Conservation (phyloP, 2,113 vertebrate genomes). For the Odontesthes bonariensis region DNA sequence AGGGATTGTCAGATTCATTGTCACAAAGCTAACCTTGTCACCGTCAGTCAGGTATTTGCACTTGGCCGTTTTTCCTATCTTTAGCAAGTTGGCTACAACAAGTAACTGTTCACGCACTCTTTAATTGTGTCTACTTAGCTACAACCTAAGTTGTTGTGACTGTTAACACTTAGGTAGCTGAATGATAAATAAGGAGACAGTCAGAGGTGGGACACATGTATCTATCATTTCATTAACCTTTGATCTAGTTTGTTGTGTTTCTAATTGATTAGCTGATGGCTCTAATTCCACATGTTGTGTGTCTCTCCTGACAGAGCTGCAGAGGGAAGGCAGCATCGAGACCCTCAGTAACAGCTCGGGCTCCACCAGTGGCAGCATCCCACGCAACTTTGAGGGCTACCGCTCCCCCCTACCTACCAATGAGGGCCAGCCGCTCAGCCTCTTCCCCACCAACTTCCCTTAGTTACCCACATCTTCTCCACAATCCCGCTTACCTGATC, state of each 20-base stretch:
- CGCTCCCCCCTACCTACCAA: slow-evolving; percentile 95
- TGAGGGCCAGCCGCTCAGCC: slow-evolving; percentile 96
- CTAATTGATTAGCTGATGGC: neutral
- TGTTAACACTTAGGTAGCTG: too few species aligned
- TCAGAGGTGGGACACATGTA: neutral
- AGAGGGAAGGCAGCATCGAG: slow-evolving; percentile 99
- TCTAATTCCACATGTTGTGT: neutral
- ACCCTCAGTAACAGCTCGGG: slow-evolving; percentile 99
- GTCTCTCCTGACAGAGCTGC: slow-evolving; percentile 86
- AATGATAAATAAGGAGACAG: neutral
- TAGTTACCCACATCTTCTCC: slow-evolving; percentile 60
- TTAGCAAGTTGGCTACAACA: too few species aligned
- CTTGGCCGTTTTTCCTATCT: too few species aligned
- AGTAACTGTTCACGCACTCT: too few species aligned
- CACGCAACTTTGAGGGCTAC: slow-evolving; percentile 96
- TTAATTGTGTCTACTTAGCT: too few species aligned
- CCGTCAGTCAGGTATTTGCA: too few species aligned
- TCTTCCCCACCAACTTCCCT: slow-evolving; percentile 93
- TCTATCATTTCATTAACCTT: neutral
- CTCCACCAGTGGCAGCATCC: slow-evolving; percentile 98
- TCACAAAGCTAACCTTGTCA: too few species aligned
- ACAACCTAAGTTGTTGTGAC: too few species aligned
- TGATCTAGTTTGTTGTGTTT: neutral
- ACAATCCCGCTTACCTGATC: slow-evolving; percentile 5
- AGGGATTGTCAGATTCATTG: too few species aligned